Base-by-base conservation (phyloP, 2,888 invertebrate genomes). In the Hydrotaea diabolus region DNA sequence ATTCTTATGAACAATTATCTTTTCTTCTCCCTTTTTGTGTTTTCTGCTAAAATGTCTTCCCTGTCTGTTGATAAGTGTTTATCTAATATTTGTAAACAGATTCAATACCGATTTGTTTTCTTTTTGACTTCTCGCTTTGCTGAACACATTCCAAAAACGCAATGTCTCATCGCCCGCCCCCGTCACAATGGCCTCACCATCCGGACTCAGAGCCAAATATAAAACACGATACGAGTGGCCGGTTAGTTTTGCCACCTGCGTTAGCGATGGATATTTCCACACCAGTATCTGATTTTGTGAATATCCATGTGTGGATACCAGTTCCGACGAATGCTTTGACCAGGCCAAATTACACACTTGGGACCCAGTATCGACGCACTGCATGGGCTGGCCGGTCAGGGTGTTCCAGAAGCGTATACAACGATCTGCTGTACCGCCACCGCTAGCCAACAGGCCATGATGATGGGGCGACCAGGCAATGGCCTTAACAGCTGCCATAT, bases 401-500 rank as follows among this genome's bases (percentile, higher is more conserved):
- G 99, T 99, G 93, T 99, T 99, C 99, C 99, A 99, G 93, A 99
- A 99, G 21, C 98, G 94, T 86, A 98, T 98, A 91, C 98, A 98
- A 31, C 98, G 94, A 93, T 99, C 99, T 0, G 99, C 99, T 0
- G 99, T 99, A n/a, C 99, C 99, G n/a, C 99, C 99, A 62, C 99
- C 99, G 53, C 97, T 97, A 0, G 99, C 99, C 84, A 99, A 93
- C 73, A 99, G 93, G 0, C 99, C 99, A 93, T 99, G 99, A 93
- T 99, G 99, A 93, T 99, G 99, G 0, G 99, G 99, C 1, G 98
- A 99, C 99, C 99, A 99, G 23, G 99, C 98, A 87, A 99, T 98
- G 0, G 99, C 99, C 93, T 99, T 99, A 11, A 98, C 98, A 0
- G 98, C 99, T 0, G 99, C 99, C 92, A 98, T 94, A 93, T 99